phyloP scores from a whole-genome alignment of 2,113 vertebrate genomes.

The rabbit (Oryctolagus cuniculus) region DNA sequence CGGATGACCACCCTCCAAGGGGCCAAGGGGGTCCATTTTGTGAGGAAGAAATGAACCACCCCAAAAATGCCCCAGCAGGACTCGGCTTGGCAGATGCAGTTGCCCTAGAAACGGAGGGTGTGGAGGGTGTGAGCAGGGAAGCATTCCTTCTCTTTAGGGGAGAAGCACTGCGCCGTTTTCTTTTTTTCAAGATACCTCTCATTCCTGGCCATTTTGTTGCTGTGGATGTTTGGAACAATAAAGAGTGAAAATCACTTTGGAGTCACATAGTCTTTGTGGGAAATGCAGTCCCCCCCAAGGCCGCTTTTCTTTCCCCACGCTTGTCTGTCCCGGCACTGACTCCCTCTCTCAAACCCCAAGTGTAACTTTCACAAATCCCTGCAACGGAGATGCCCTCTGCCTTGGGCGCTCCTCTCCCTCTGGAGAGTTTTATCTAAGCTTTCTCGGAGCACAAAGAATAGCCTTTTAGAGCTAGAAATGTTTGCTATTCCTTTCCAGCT shows the following conservation, averaged over 20 bases:
- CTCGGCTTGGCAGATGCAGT: background rate
- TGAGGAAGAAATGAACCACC: constrained; percentile 20
- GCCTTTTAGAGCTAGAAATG: constrained; percentile 29
- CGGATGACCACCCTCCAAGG: constrained; percentile 25
- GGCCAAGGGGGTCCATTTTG: background rate
- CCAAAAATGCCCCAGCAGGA: background rate
- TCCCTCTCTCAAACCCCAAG: background rate
- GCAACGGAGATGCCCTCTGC: background rate
- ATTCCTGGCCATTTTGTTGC: constrained; percentile 53
- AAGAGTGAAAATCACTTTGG: constrained; percentile 45
- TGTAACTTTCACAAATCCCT: background rate
- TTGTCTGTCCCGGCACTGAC: background rate
- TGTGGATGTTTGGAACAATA: constrained; percentile 62
- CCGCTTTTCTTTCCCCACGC: background rate
- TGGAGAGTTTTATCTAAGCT: background rate
- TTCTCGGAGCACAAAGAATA: background rate
- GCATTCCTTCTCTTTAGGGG: constrained; percentile 16
- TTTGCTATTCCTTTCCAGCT: constrained; percentile 2
- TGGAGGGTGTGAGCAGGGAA: background rate
- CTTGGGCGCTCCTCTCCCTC: background rate
- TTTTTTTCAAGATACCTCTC: background rate
- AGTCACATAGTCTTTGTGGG: background rate
- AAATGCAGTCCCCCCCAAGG: constrained; percentile 7
- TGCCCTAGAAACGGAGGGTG: background rate
- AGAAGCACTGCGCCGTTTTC: background rate